Evolutionary conservation across 2,888 invertebrate species (phyloP), one percentile per base, ranked within the genome.

Genomic region (Buathra laborator): DNA sequence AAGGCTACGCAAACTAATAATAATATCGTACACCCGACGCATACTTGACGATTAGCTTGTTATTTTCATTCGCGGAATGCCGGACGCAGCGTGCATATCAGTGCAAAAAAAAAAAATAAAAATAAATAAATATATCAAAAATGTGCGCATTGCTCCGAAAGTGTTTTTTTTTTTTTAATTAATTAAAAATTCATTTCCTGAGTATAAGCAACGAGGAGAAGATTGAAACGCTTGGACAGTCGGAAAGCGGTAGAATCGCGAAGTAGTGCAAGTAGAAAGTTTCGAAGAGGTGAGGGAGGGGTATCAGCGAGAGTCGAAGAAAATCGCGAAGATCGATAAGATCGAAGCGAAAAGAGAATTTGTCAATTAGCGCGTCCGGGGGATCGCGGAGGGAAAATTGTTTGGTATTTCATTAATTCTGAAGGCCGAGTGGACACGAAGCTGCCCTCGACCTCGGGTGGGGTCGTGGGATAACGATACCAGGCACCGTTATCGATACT

Each of bases 251-350:
- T 59, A 37, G 64, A 51, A 51, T 53, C 51, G 62, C 59, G 74
- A 56, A 77, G 64, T 56, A 81, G 74, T 66, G 81, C 81, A 71
- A 71, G 75, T 85, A 85, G 84, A 85, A 85, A 85, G 84, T 85
- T 79, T 53, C 59, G 64, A 9, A 56, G 71, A 43, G 37, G 43
- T 44, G 19, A 10, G 56, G 10, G 10, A 56, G 56, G 5, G 19
- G 56, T 56, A 19, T 24, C 14, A 32, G 37, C 70, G n/a, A 62
- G 46, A 4, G n/a, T 48, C 10, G 78, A 70, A 10, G 46, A 66
- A 68, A 62, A 19, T 19, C 32, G 46, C 62, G 10, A 62, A 37
- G 2, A 43, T 48, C 10, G 78, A 70, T 70, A 59, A 78, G 19
- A 32, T 64, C 44, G 12, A n/a, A 32, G 48, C n/a, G 62, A 51